Base-by-base conservation (phyloP, 1,140 invertebrate species). In the Mamestra configurata region DNA sequence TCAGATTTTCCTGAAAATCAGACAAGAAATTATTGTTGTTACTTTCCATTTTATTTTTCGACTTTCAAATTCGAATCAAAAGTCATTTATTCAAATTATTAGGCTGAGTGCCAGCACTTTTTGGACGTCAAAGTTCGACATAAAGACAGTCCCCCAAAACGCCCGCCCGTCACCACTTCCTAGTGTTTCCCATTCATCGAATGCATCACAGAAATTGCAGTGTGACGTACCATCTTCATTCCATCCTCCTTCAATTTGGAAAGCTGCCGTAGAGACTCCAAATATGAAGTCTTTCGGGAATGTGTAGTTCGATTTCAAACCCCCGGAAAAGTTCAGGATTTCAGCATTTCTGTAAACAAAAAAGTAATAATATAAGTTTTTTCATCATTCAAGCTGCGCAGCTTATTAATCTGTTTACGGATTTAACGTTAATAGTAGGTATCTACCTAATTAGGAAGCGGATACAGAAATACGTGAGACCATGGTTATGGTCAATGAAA, bases 241-340 rank as follows among this genome's bases (percentile, higher is more conserved):
- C 97, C 97, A 97, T n/a, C 90, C 97, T 51, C 97, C 97, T 94
- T 97, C 97, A 37, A 97, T 96, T 95, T 97, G 97, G 84, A 95
- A 95, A 40, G 96, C 93, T 15, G 96, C 95, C n/a, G 96, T 96
- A 0, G 95, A 95, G 1, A 95, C 93, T 15, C 96, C 96, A 86
- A 96, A 96, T 15, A 94, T 81, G 86, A 96, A 96, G 53, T 89
- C 90, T 43, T 94, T 86, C 15, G 96, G 96, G 89, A 97, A 96
- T 61, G 89, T 93, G 57, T 90, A 92, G 73, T 92, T 92, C 13
- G 85, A 86, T 75, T 91, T 93, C 15, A 77, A 51, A 10, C 93
- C 93, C 59, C 91, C 93, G 15, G 92, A 84, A 64, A 93, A 90
- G 59, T 90, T 88, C 24, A 90, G 75, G 71, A 84, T 81, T 80